phyloP scores from a whole-genome alignment of 92 coral and sea anemone species.

The Palythoa heliodiscus region DNA sequence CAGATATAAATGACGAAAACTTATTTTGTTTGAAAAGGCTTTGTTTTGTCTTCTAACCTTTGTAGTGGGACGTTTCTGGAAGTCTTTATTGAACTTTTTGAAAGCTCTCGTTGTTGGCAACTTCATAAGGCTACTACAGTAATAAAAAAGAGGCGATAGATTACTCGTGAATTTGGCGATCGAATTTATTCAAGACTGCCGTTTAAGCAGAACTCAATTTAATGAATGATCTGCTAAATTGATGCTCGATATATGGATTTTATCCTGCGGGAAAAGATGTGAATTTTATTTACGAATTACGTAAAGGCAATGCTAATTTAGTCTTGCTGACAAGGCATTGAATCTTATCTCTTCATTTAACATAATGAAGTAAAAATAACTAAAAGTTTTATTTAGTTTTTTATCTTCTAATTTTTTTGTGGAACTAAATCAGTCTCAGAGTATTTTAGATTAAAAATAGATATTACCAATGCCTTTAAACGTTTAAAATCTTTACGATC shows the following conservation, averaged over 20 bases:
- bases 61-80: neutral
- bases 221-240: neutral
- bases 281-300: neutral
- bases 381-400: neutral
- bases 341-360: neutral
- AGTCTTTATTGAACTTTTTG: neutral
- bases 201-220: neutral
- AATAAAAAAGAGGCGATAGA: neutral
- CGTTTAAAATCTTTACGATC: neutral
- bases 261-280: neutral
- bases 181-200: neutral
- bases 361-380: conserved; percentile 14
- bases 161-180: neutral
- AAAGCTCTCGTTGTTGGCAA: neutral
- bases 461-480: neutral
- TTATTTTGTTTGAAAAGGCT: neutral
- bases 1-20: neutral
- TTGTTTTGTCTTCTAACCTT: neutral
- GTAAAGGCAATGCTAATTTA: neutral
- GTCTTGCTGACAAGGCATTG: neutral
- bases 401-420: neutral
- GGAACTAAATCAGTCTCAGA: neutral
- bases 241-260: neutral
- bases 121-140: neutral
- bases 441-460: neutral